phyloP scores from a whole-genome alignment of 1,140 invertebrate genomes.

The Ips nitidus region DNA sequence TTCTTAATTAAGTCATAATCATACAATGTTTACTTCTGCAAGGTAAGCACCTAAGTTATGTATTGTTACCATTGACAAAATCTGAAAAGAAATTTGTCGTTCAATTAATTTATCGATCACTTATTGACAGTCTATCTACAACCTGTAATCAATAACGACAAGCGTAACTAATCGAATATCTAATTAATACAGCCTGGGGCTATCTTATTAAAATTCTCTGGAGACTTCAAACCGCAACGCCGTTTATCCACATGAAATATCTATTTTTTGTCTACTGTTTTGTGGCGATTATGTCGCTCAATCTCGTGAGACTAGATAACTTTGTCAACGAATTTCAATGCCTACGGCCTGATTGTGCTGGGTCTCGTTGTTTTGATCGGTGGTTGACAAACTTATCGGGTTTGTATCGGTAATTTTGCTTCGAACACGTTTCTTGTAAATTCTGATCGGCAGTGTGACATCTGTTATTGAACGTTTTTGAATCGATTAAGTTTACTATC shows the following conservation, averaged over 20 bases:
- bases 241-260: too few relatives aligned
- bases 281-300: too few relatives aligned
- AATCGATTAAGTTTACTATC: too few relatives aligned
- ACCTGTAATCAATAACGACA: constrained; percentile 19
- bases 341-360: background rate
- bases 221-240: too few relatives aligned
- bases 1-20: too few relatives aligned
- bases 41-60: too few relatives aligned
- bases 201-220: constrained; percentile 9
- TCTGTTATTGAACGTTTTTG: too few relatives aligned
- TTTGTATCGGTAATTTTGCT: background rate
- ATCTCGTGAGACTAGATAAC: too few relatives aligned
- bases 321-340: constrained; percentile 3
- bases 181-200: constrained; percentile 12
- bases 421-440: background rate
- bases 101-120: constrained; percentile 10
- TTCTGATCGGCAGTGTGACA: constrained; percentile 11
- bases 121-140: constrained; percentile 15
- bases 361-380: constrained; percentile 8
- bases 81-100: constrained; percentile 1
- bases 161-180: constrained; percentile 17
- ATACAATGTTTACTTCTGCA: too few relatives aligned
- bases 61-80: background rate
- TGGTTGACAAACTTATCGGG: constrained; percentile 9
- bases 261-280: too few relatives aligned